Percentiles rank a stretch among this genome's conserved stretches.
phyloP scores from a whole-genome alignment of 2,888 invertebrate genomes.

The Scelioninae gen. 1 region DNA sequence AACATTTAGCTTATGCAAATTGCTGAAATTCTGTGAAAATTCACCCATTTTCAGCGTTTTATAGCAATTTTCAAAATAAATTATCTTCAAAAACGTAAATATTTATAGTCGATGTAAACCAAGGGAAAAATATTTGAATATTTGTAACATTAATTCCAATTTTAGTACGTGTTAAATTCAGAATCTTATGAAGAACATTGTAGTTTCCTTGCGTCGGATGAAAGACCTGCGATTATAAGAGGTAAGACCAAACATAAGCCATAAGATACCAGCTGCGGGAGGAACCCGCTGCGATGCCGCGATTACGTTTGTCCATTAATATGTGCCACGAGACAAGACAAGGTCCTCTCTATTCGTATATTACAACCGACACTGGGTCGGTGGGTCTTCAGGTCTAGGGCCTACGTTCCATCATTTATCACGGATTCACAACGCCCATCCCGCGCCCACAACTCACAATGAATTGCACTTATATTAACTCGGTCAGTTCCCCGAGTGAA shows the following conservation, averaged over 20 bases:
- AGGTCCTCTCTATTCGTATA: conserved; percentile 76
- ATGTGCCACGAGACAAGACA: conserved; percentile 81
- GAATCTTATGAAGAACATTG: conserved; percentile 74
- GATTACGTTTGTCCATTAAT: conserved; percentile 84
- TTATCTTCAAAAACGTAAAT: too few species aligned
- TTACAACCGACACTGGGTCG: conserved; percentile 78
- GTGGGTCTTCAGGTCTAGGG: conserved; percentile 80
- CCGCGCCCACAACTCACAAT: conserved; percentile 30
- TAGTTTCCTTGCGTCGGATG: conserved; percentile 78
- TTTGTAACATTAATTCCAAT: too few species aligned
- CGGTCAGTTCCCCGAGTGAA: conserved; percentile 3
- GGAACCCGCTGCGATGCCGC: conserved; percentile 82
- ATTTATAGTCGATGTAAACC: too few species aligned
- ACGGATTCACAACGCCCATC: conserved; percentile 72
- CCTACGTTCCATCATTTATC: conserved; percentile 82
- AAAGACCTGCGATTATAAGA: conserved; percentile 77
- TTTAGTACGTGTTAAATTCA: conserved; percentile 9
- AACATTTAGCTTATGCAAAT: too few species aligned
- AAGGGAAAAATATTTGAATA: too few species aligned
- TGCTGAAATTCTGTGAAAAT: too few species aligned
- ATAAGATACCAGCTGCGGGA: conserved; percentile 76
- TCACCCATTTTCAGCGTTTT: too few species aligned
- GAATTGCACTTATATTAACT: conserved; percentile 42
- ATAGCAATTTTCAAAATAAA: too few species aligned
- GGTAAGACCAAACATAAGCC: conserved; percentile 65